Evolutionary conservation across 1,140 invertebrate genomes (phyloP).

Genomic region (Lepeophtheirus salmonis): DNA sequence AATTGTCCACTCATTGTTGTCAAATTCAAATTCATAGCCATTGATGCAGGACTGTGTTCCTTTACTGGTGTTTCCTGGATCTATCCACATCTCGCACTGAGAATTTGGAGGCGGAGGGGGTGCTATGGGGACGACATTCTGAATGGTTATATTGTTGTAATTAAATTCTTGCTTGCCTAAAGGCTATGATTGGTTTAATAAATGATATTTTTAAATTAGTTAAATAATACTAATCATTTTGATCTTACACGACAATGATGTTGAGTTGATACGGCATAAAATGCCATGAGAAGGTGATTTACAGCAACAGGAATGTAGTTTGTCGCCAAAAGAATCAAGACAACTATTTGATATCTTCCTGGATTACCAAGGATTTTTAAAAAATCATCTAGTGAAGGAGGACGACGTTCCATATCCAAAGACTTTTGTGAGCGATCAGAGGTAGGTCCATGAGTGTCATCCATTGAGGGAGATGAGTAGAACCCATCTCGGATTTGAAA

Average conservation of each 20-base stretch:
- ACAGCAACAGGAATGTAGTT: constrained; percentile 33
- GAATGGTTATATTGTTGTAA: constrained; percentile 15
- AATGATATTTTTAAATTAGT: not conserved
- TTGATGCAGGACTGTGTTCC: constrained; percentile 24
- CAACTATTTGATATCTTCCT: constrained; percentile 31
- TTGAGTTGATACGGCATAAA: constrained; percentile 31
- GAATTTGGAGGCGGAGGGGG: constrained; percentile 19
- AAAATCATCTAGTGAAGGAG: constrained; percentile 21
- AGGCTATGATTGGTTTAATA: not conserved
- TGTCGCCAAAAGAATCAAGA: constrained; percentile 30
- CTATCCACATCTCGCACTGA: constrained; percentile 24
- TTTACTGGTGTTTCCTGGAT: constrained; percentile 22
- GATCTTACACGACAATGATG: constrained; percentile 32
- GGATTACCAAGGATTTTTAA: constrained; percentile 24
- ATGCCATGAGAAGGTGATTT: constrained; percentile 29
- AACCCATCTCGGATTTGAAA: not conserved
- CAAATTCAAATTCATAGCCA: constrained; percentile 26
- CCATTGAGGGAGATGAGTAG: too few species aligned
- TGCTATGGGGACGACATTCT: not conserved
- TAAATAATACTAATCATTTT: not conserved
- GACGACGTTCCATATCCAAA: not conserved
- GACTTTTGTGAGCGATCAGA: not conserved
- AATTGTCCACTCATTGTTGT: constrained; percentile 24
- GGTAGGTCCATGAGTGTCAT: not conserved
- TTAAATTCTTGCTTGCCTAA: too few species aligned